Conservation (phyloP, 2,797 vertebrate species). For the Emydoidea blandingii region DNA sequence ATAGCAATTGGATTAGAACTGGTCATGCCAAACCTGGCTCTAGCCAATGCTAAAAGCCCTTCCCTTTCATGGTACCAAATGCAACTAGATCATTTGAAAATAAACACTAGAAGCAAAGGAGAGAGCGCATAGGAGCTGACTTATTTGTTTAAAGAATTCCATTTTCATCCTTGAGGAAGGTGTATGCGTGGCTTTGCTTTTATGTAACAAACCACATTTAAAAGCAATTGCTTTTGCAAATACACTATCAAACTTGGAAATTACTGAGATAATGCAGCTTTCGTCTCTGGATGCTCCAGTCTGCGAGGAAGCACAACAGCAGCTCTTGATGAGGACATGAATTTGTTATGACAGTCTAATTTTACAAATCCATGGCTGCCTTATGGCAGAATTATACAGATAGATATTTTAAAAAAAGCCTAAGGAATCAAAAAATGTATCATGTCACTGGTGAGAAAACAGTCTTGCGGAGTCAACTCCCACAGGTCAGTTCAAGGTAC, state of each 20-base stretch:
- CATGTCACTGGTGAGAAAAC: constrained; percentile 37
- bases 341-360: constrained; percentile 78
- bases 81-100: constrained; percentile 18
- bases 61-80: neutral
- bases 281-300: constrained; percentile 51
- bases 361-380: constrained; percentile 70
- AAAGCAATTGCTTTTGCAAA: constrained; percentile 71
- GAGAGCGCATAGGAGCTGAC: constrained; percentile 11
- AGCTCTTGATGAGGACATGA: constrained; percentile 73
- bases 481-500: constrained; percentile 52
- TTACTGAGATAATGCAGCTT: constrained; percentile 61
- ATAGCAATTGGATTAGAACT: neutral
- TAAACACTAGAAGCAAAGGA: neutral
- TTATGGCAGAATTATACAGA: constrained; percentile 66
- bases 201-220: constrained; percentile 64
- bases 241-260: constrained; percentile 65
- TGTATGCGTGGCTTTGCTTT: constrained; percentile 54
- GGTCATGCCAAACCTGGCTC: neutral
- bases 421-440: constrained; percentile 27
- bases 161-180: constrained; percentile 48
- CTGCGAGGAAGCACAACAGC: constrained; percentile 59
- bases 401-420: constrained; percentile 30
- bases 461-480: neutral
- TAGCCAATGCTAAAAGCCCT: neutral
- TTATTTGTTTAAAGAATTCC: constrained; percentile 59